These are phyloP conservation scores for Octodonta nipae DNA, from an alignment of 2,888 invertebrate species.

Conservation along the genomic window DNA sequence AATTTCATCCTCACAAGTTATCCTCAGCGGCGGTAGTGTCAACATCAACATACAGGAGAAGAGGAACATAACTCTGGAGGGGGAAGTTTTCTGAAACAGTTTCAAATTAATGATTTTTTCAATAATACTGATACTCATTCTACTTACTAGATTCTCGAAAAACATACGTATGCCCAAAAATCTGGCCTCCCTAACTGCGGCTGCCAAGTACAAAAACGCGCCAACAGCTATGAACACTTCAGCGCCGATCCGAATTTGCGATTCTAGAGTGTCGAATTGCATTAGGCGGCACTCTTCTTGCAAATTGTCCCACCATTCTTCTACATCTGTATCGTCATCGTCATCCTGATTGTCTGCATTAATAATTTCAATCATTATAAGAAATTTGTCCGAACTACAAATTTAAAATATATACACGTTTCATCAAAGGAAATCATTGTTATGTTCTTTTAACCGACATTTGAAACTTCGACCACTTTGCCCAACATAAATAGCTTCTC, in stretches of 20 bases:
- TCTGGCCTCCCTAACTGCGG: conserved; percentile 74
- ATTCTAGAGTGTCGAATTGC: conserved; percentile 45
- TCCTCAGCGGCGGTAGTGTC: conserved; percentile 67
- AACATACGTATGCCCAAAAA: conserved; percentile 91
- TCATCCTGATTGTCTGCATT: no score
- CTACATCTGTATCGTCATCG: conserved; percentile 41
- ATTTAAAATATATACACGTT: no score
- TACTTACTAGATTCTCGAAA: conserved; percentile 79
- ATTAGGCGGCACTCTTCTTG: conserved; percentile 58
- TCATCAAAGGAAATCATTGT: no score
- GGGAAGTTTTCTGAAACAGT: conserved; percentile 62
- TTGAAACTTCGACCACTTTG: no score
- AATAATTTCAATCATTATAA: no score
- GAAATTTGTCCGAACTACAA: no score
- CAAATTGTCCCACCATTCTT: conserved; percentile 59
- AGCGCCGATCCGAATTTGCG: conserved; percentile 57
- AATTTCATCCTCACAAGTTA: conserved; percentile 70
- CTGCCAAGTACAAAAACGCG: conserved; percentile 68
- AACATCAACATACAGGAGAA: conserved; percentile 83
- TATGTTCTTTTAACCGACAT: no score
- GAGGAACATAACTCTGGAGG: conserved; percentile 85
- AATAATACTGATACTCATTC: no score
- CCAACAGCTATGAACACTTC: conserved; percentile 72
- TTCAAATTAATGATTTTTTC: no score
- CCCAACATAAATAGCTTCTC: no score